Evolutionary conservation across 2,888 invertebrate species (phyloP).

Genomic region (Candidula unifasciata): DNA sequence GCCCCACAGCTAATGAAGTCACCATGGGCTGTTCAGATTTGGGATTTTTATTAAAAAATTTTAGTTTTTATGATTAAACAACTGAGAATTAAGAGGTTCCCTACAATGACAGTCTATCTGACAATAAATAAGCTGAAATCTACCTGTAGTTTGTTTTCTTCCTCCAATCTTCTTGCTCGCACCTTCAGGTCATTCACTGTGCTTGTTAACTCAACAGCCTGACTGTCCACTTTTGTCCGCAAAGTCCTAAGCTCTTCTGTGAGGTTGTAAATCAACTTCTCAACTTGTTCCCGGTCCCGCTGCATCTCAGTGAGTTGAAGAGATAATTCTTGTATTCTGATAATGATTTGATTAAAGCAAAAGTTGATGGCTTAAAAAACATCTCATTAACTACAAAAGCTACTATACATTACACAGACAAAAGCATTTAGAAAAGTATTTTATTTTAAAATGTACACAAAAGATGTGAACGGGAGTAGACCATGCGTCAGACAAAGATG

Average conservation of each 20-base stretch:
- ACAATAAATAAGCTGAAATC: conserved; percentile 10
- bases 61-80: too few relatives aligned
- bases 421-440: too few relatives aligned
- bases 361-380: too few relatives aligned
- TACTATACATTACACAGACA: background rate
- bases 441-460: too few relatives aligned
- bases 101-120: too few relatives aligned
- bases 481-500: too few relatives aligned
- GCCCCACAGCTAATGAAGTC: too few relatives aligned
- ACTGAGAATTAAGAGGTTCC: too few relatives aligned
- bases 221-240: conserved; percentile 70
- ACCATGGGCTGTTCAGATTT: too few relatives aligned
- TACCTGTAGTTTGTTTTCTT: conserved; percentile 75
- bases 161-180: conserved; percentile 73
- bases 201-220: conserved; percentile 68
- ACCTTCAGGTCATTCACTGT: conserved; percentile 72
- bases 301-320: conserved; percentile 69
- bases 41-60: too few relatives aligned
- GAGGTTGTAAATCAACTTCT: conserved; percentile 69
- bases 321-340: conserved; percentile 68
- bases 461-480: too few relatives aligned
- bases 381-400: background rate
- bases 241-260: conserved; percentile 73
- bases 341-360: background rate
- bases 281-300: conserved; percentile 71